Conservation (phyloP, 2,113 vertebrate genomes). For the Hippopotamus amphibius region DNA sequence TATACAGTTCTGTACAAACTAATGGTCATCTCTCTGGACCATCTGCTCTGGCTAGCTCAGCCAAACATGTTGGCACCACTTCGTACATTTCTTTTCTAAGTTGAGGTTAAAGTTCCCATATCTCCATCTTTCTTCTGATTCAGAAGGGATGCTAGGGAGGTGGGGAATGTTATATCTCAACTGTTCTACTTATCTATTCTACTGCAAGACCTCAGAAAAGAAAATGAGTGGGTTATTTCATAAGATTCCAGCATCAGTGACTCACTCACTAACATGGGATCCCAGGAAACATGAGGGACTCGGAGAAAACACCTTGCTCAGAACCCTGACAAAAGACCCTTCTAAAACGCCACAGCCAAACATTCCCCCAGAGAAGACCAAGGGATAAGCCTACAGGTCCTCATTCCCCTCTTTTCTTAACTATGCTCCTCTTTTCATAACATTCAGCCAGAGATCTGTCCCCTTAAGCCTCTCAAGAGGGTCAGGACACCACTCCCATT, state of each 20-base stretch:
- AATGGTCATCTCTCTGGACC: not conserved
- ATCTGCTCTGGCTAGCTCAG: not conserved
- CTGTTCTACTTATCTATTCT: not conserved
- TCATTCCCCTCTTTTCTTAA: not conserved
- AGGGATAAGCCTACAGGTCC: not conserved
- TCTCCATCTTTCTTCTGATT: conserved; percentile 30
- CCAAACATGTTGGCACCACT: not conserved
- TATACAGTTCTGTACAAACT: not conserved
- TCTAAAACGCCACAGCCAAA: not conserved
- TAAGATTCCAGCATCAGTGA: conserved; percentile 5
- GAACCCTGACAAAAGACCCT: conserved; percentile 29
- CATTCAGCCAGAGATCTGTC: not conserved
- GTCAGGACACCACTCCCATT: conserved; percentile 32
- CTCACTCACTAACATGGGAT: conserved; percentile 30
- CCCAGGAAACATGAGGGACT: not conserved
- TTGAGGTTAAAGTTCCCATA: not conserved
- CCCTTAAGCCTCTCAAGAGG: not conserved
- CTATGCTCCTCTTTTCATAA: not conserved
- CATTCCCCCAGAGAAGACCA: conserved; percentile 21
- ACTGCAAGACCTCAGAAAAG: conserved; percentile 7
- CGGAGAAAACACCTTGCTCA: not conserved
- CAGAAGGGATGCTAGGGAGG: not conserved
- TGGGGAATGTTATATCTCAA: not conserved
- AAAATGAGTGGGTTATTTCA: not conserved
- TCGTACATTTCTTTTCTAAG: not conserved